Evolutionary conservation across 2,113 vertebrate genomes (phyloP).

Genomic region (Carollia perspicillata): DNA sequence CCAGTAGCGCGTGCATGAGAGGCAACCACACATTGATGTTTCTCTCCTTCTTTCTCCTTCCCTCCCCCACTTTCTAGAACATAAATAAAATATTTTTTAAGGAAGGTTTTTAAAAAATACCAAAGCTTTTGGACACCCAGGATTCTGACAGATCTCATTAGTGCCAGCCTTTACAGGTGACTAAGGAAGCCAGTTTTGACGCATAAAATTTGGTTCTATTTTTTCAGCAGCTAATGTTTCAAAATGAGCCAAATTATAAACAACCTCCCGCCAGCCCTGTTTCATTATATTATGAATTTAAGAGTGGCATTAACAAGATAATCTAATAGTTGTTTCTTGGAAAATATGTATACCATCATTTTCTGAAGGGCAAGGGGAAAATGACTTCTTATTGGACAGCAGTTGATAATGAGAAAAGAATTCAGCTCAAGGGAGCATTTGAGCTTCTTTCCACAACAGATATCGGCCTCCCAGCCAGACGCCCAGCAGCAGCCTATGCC

Average conservation of each 20-base stretch:
- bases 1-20: too few relatives aligned
- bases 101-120: neutral
- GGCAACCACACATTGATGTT: too few relatives aligned
- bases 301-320: slow-evolving; percentile 40
- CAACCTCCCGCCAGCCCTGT: slow-evolving; percentile 9
- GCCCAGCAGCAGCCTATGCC: neutral
- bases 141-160: neutral
- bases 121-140: neutral
- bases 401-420: neutral
- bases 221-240: slow-evolving; percentile 20
- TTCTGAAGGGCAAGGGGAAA: slow-evolving; percentile 34
- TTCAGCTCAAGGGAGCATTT: neutral
- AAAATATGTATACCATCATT: neutral
- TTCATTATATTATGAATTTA: slow-evolving; percentile 40
- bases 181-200: slow-evolving; percentile 30
- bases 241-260: slow-evolving; percentile 36
- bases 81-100: too few relatives aligned
- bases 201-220: neutral
- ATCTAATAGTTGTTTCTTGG: slow-evolving; percentile 39
- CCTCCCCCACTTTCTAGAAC: too few relatives aligned
- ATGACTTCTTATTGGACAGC: neutral
- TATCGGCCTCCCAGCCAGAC: neutral
- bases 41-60: too few relatives aligned
- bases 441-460: neutral
- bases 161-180: neutral